Conservation (phyloP, 2,113 vertebrate genomes). For the Perognathus longimembris region DNA sequence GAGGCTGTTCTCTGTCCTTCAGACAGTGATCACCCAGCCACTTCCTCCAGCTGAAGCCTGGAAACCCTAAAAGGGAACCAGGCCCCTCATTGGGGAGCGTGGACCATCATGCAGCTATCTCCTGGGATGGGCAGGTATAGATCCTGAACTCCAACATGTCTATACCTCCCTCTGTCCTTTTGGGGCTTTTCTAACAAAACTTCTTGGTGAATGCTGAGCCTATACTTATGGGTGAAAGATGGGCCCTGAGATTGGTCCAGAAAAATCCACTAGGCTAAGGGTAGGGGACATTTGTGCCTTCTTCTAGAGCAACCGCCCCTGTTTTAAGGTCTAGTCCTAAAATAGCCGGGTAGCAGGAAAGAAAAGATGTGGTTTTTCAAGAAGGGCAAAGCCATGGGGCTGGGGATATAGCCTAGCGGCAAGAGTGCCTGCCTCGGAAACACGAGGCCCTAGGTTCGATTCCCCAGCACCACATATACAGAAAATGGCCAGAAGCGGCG, state of each 20-base stretch:
- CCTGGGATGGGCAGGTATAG: not conserved
- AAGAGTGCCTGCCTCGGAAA: too few species aligned
- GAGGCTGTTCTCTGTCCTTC: not conserved
- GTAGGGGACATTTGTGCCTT: not conserved
- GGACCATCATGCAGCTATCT: not conserved
- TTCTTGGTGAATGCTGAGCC: not conserved
- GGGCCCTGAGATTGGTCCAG: not conserved
- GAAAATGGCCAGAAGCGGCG: too few species aligned
- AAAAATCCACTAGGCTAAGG: not conserved
- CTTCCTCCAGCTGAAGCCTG: not conserved
- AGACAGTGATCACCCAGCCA: not conserved
- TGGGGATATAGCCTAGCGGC: too few species aligned
- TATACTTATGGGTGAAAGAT: not conserved
- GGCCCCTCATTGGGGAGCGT: rapidly evolving
- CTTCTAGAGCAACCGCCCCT: not conserved
- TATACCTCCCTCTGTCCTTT: not conserved
- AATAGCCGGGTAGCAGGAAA: not conserved
- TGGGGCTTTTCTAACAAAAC: not conserved
- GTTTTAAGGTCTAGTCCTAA: not conserved
- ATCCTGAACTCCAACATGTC: not conserved
- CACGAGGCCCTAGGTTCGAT: too few species aligned
- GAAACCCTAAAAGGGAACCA: not conserved
- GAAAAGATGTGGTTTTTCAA: not conserved
- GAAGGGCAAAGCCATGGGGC: not conserved
- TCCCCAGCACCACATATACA: too few species aligned